phyloP scores from a whole-genome alignment of 2,113 vertebrate genomes.

The Synodontis membranacea region DNA sequence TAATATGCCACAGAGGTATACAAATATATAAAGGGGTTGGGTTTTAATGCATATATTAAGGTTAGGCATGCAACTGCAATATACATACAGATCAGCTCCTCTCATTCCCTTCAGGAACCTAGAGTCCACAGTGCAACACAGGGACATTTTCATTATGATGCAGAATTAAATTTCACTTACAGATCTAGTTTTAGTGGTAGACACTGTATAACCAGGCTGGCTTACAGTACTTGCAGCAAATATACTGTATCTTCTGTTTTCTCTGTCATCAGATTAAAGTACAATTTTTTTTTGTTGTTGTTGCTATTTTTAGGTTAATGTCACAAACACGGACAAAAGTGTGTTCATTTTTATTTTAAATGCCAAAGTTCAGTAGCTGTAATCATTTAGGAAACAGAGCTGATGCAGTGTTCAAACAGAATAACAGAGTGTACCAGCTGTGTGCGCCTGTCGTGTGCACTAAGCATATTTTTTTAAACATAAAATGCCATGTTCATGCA shows the following conservation, averaged over 20 bases:
- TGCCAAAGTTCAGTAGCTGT: neutral
- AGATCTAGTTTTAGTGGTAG: neutral
- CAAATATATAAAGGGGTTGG: neutral
- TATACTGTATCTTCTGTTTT: neutral
- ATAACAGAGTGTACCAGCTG: neutral
- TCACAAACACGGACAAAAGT: neutral
- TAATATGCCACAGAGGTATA: neutral
- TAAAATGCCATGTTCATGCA: neutral
- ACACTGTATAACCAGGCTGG: neutral
- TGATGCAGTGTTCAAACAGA: neutral
- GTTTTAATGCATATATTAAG: neutral
- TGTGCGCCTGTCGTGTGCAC: neutral
- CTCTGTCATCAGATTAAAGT: too few species aligned
- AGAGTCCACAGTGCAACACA: neutral
- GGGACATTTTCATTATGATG: neutral
- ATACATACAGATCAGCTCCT: neutral
- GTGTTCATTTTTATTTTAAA: too few species aligned
- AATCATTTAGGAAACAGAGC: neutral
- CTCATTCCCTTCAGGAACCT: neutral
- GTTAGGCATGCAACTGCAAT: neutral
- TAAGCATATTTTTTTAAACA: neutral
- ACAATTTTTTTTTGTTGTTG: too few species aligned
- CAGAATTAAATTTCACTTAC: neutral
- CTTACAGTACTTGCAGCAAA: neutral
- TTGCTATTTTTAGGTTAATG: neutral